Evolutionary conservation across 2,888 invertebrate species (phyloP).

Genomic region (Erynnis tages): DNA sequence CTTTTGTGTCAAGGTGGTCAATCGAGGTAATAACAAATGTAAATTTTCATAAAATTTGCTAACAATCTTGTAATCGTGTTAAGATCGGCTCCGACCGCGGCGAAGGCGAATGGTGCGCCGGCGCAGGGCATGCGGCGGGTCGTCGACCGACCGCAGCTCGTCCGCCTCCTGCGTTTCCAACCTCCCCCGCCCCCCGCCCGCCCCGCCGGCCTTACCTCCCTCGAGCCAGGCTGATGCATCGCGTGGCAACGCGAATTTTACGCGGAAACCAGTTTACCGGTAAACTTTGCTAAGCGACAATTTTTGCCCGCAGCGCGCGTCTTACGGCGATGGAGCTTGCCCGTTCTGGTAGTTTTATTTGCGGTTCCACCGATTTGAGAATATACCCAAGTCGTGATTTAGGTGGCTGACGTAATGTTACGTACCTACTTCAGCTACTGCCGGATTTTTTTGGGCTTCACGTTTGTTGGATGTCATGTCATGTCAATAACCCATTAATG

Average conservation of each 20-base stretch:
- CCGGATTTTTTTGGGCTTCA: no score
- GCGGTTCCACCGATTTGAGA: slow-evolving; percentile 1
- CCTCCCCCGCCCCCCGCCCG: slow-evolving; percentile 54
- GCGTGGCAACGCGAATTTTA: slow-evolving; percentile 77
- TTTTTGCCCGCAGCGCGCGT: slow-evolving; percentile 23
- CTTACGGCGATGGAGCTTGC: not conserved
- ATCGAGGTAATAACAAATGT: slow-evolving; percentile 14
- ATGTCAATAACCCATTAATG: no score
- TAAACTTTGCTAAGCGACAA: slow-evolving; percentile 57
- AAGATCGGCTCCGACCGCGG: slow-evolving; percentile 55
- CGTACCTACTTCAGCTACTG: no score
- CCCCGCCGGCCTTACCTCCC: slow-evolving; percentile 54
- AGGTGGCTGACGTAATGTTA: not conserved
- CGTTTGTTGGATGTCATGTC: no score
- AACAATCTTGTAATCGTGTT: slow-evolving; percentile 61
- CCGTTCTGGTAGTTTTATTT: slow-evolving; percentile 2
- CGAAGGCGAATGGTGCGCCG: slow-evolving; percentile 66
- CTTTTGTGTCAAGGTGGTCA: no score
- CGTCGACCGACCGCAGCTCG: slow-evolving; percentile 77
- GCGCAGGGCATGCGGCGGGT: slow-evolving; percentile 76
- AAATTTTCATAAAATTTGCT: slow-evolving; percentile 41
- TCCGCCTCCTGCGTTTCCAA: slow-evolving; percentile 76
- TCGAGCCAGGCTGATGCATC: slow-evolving; percentile 75
- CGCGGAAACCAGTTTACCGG: slow-evolving; percentile 66
- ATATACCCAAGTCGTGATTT: not conserved